Base-by-base conservation (phyloP, 1,140 invertebrate genomes). In the Tyrophagus putrescentiae region DNA sequence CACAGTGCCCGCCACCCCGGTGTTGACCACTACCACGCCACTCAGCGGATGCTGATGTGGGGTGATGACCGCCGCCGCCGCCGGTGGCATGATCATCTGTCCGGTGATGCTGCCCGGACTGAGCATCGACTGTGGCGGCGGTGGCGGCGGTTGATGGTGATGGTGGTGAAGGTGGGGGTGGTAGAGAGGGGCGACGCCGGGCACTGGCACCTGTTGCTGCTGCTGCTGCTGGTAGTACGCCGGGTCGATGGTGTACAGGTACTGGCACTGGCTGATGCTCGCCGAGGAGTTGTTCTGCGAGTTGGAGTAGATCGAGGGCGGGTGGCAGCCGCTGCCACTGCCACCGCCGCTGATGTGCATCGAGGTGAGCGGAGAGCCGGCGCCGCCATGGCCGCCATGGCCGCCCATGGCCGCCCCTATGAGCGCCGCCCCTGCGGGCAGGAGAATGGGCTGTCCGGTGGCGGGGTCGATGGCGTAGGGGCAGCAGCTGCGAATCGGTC, bases 401-500 rank as follows among this genome's bases (percentile, higher is more conserved):
- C 50, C 39, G 34, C 9, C 9, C 42, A n/a, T 21, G 52, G 16
- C 13, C 13, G 25, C n/a, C 3, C 29, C 29, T 45, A 45, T 31
- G 11, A 18, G 54, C 9, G 18, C 21, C 39, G 23, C 34, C 34
- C 28, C 9, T 23, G n/a, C 11, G 7, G 9, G 7, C 57, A 5
- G 28, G n/a, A 27, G 42, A 9, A 44, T 29, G 16, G 16, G 23
- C 23, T 18, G 11, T 11, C 23, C 21, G 25, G 4, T 48, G 2
- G 16, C 21, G 25, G n/a, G 52, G 28, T 1, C 25, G 21, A 39
- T 60, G n/a, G 39, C 23, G 48, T 13, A 36, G 29, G 36, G n/a
- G 36, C 50, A 16, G 31, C 58, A 50, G 25, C 65, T 64, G 50
- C 85, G 83, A 72, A 83, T 78, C 36, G 70, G 70, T 70, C 81